A percentile compares a stretch with the other conserved stretches of the same genome.
These are phyloP conservation scores for Balearica regulorum DNA, from an alignment of 2,797 vertebrate genomes.

Conservation along the genomic window DNA sequence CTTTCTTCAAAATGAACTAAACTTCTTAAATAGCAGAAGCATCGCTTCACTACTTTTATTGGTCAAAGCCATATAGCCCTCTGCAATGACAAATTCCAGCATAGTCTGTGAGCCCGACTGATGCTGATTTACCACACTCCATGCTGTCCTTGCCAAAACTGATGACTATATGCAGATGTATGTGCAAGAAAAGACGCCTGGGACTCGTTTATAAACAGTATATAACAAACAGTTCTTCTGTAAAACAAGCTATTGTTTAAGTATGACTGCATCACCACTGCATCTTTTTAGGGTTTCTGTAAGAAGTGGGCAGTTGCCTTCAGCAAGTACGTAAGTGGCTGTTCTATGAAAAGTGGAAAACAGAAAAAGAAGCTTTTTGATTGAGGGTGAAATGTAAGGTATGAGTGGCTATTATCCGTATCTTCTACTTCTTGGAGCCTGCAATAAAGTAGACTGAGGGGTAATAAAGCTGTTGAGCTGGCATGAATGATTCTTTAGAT, in stretches of 20 bases:
- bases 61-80: background rate
- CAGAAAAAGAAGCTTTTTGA: background rate
- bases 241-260: background rate
- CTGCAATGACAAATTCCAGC: background rate
- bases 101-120: background rate
- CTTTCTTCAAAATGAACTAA: background rate
- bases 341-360: background rate
- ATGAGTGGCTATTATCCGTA: background rate
- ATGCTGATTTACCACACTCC: background rate
- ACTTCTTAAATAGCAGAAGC: background rate
- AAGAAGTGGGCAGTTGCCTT: background rate
- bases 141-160: background rate
- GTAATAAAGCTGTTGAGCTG: background rate
- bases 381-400: background rate
- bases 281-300: background rate
- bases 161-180: background rate
- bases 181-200: background rate
- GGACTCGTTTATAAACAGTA: background rate
- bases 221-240: background rate
- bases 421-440: background rate
- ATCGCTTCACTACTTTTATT: background rate
- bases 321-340: background rate
- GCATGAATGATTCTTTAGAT: background rate
- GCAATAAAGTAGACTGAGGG: background rate
- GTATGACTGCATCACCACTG: background rate